Percentiles rank a stretch among this genome's conserved stretches.
Evolutionary conservation across 1,140 invertebrate species (phyloP).

Genomic region (Brachionus paranguensis): DNA sequence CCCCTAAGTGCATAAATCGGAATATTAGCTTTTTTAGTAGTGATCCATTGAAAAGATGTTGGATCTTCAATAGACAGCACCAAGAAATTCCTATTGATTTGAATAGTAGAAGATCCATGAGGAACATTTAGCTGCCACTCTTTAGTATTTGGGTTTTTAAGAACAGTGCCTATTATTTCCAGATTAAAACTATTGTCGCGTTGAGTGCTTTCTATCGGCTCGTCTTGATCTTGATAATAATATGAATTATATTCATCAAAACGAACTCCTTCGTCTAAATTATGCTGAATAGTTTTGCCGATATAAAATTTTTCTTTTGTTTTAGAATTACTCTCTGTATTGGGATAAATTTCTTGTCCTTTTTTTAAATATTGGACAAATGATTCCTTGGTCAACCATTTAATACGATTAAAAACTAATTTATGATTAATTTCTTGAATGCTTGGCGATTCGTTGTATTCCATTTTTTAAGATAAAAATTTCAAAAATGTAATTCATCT

Average conservation of each 20-base stretch:
- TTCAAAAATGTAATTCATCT: not conserved
- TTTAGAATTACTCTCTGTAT: not conserved
- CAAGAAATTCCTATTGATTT: not conserved
- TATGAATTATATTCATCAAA: not conserved
- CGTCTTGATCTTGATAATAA: not conserved
- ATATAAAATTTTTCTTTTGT: not conserved
- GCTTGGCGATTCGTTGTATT: not conserved
- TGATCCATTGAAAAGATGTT: not conserved
- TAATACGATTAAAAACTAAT: not conserved
- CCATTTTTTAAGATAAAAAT: not conserved
- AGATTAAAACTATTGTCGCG: not conserved
- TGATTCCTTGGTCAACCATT: not conserved
- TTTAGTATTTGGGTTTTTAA: not conserved
- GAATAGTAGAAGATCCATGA: not conserved
- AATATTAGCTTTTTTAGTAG: not conserved
- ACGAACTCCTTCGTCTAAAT: not conserved
- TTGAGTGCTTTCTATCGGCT: not conserved
- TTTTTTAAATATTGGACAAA: not conserved
- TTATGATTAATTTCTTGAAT: slow-evolving; percentile 18
- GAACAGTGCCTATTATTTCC: slow-evolving; percentile 1
- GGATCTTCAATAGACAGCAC: not conserved
- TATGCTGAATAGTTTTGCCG: not conserved
- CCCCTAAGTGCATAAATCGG: slow-evolving; percentile 1
- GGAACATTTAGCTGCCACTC: not conserved
- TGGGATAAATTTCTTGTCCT: not conserved